phyloP scores from a whole-genome alignment of 2,888 invertebrate species.

The Hirtodrosophila histrioides region DNA sequence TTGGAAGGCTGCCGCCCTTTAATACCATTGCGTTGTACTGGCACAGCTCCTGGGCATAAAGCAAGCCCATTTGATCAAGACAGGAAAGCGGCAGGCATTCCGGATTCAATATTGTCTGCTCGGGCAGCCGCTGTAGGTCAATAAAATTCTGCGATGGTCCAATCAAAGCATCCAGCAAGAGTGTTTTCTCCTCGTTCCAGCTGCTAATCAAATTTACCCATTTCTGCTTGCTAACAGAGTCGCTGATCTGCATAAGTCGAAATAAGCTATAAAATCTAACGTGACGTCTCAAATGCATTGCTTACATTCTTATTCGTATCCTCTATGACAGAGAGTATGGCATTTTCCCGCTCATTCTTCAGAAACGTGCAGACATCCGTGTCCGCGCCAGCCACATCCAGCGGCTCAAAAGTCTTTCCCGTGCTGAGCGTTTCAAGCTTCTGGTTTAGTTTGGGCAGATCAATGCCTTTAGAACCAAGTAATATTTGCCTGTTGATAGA shows the following conservation, averaged over 20 bases:
- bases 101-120: conserved; percentile 87
- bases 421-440: conserved; percentile 95
- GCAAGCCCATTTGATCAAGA: conserved; percentile 89
- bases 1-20: conserved; percentile 90
- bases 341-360: conserved; percentile 97
- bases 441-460: conserved; percentile 95
- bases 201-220: conserved; percentile 93
- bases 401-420: conserved; percentile 92
- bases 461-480: conserved; percentile 96
- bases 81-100: conserved; percentile 87
- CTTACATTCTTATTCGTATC: conserved; percentile 93
- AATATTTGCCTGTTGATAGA: conserved; percentile 90
- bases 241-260: conserved; percentile 85
- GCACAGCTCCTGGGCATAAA: conserved; percentile 91
- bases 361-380: conserved; percentile 96
- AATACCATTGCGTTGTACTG: conserved; percentile 93
- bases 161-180: conserved; percentile 94
- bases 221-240: conserved; percentile 88
- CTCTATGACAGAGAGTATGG: conserved; percentile 95
- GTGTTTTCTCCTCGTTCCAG: conserved; percentile 96
- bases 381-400: conserved; percentile 93
- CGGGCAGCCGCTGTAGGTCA: conserved; percentile 88
- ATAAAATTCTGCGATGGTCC: conserved; percentile 94
- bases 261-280: background rate
- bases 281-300: background rate